Conservation (phyloP, 2,888 invertebrate genomes). For the Andrena bicolor region DNA sequence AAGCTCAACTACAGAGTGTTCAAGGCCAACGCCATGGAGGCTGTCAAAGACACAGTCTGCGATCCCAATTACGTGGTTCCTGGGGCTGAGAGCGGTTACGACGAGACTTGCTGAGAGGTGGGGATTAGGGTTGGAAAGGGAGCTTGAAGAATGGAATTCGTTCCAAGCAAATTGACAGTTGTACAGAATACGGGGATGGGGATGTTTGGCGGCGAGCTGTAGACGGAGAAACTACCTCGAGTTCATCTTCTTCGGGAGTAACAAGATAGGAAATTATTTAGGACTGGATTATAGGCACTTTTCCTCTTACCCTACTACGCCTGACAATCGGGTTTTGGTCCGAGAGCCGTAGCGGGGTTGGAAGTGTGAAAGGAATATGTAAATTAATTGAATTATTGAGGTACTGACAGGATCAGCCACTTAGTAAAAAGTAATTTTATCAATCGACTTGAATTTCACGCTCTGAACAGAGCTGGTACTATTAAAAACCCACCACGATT, state of each 20-base stretch:
- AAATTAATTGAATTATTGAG: no score
- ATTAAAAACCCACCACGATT: no score
- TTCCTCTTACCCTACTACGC: no score
- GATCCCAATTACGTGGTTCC: conserved; percentile 86
- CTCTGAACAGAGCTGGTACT: no score
- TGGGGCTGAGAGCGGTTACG: conserved; percentile 75
- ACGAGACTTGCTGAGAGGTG: conserved; percentile 75
- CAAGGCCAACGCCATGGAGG: conserved; percentile 88
- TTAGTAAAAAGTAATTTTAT: no score
- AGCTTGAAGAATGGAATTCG: neutral
- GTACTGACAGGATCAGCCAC: no score
- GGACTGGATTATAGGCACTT: neutral
- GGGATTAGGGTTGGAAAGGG: no score
- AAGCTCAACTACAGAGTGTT: conserved; percentile 92
- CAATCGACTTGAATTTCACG: no score
- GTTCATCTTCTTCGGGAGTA: conserved; percentile 15
- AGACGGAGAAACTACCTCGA: conserved; percentile 23
- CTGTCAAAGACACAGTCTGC: conserved; percentile 89
- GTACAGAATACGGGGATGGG: neutral
- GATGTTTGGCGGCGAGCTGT: neutral
- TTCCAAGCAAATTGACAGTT: neutral
- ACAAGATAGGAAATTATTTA: neutral
- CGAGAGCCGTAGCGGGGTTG: no score
- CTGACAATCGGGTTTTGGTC: no score
- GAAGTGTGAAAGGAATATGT: no score